Conservation (phyloP, 2,888 invertebrate species). For the Dinocampus coccinellae region DNA sequence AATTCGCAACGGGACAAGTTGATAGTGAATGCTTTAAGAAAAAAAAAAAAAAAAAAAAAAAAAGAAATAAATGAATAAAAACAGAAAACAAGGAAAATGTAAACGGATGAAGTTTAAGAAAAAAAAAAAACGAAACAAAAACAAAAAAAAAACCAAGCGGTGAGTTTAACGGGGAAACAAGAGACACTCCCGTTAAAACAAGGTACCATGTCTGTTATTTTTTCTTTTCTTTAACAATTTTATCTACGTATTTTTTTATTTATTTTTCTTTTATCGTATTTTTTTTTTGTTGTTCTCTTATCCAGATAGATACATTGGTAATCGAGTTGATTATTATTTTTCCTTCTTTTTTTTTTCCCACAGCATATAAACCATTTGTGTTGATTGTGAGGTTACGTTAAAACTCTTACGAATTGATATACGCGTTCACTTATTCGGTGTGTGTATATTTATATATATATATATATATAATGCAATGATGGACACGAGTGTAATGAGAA, state of each 20-base stretch:
- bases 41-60: neutral
- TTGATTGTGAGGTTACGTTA: constrained; percentile 13
- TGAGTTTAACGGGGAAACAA: neutral
- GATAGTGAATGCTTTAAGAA: constrained; percentile 2
- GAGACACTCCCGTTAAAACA: constrained; percentile 20
- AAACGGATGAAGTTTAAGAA: constrained; percentile 1
- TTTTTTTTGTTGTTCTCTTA: neutral
- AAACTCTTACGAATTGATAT: constrained; percentile 18
- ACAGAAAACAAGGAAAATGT: neutral
- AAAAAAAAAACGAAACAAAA: neutral
- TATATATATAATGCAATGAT: constrained; percentile 19
- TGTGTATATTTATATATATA: neutral
- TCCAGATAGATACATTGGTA: neutral
- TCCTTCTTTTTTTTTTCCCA: neutral
- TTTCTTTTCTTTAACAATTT: neutral
- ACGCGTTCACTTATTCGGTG: neutral
- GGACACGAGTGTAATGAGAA: constrained; percentile 34
- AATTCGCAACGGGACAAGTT: constrained; percentile 20
- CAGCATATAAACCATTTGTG: neutral
- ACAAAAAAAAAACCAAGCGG: constrained; percentile 19
- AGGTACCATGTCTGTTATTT: neutral
- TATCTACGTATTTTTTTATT: constrained; percentile 6
- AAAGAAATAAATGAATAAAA: neutral
- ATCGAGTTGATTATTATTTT: neutral
- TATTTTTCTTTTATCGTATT: neutral